phyloP scores from a whole-genome alignment of 2,113 vertebrate genomes.

The Garra rufa region DNA sequence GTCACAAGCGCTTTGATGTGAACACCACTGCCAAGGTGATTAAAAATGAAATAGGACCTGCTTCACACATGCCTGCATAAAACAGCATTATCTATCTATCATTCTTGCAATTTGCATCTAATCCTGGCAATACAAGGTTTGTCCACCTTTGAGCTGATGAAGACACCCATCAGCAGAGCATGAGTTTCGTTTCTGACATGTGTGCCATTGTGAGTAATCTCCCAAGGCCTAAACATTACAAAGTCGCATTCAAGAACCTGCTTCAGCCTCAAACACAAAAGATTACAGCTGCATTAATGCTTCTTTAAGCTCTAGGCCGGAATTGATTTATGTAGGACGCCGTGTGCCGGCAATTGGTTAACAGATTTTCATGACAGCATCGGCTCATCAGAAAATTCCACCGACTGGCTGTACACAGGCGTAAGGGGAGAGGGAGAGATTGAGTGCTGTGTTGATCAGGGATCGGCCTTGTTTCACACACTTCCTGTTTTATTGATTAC shows the following conservation, averaged over 20 bases:
- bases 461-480: slow-evolving; percentile 24
- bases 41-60: slow-evolving; percentile 56
- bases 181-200: slow-evolving; percentile 19
- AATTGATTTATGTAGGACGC: slow-evolving; percentile 43
- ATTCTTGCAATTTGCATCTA: neutral
- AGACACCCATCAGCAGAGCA: neutral
- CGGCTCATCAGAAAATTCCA: neutral
- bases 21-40: slow-evolving; percentile 54
- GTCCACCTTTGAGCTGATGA: neutral
- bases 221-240: slow-evolving; percentile 25
- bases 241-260: neutral
- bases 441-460: slow-evolving; percentile 15
- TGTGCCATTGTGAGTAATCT: slow-evolving; percentile 11
- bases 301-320: slow-evolving; percentile 10
- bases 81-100: neutral
- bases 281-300: slow-evolving; percentile 26
- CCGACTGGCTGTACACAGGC: neutral
- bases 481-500: slow-evolving; percentile 30
- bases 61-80: slow-evolving; percentile 1
- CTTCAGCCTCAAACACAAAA: slow-evolving; percentile 13
- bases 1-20: slow-evolving; percentile 63
- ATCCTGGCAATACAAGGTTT: neutral
- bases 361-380: neutral
- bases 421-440: neutral
- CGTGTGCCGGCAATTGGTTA: slow-evolving; percentile 26